Percentiles rank a stretch among this genome's conserved stretches.
Evolutionary conservation across 1,140 invertebrate species (phyloP).

Genomic region (Drosophila setifemur): DNA sequence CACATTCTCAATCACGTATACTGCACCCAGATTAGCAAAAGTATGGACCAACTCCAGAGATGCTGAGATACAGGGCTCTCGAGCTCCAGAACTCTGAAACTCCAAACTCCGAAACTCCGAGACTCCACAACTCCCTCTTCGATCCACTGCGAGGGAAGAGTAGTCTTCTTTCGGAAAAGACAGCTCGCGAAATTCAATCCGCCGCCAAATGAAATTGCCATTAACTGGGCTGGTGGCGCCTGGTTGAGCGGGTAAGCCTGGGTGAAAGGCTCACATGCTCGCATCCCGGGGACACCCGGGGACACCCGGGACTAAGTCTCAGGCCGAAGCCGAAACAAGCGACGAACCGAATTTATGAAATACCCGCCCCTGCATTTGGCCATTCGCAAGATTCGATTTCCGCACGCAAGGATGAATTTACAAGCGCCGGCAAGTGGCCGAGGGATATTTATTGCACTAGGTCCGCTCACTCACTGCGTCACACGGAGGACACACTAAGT

Average conservation of each 20-base stretch:
- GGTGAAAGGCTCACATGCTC: not conserved
- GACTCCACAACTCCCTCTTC: too few species aligned
- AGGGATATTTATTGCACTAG: slow-evolving; percentile 38
- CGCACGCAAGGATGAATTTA: slow-evolving; percentile 28
- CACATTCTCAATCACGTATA: slow-evolving; percentile 26
- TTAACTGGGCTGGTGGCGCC: slow-evolving; percentile 10
- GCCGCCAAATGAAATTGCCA: slow-evolving; percentile 32
- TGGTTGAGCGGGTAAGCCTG: not conserved
- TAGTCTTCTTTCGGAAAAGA: not conserved
- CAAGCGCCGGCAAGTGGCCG: slow-evolving; percentile 42
- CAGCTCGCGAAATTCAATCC: slow-evolving; percentile 34
- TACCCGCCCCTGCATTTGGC: not conserved
- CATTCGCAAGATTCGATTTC: not conserved
- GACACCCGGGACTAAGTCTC: slow-evolving; percentile 1
- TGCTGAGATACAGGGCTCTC: not conserved
- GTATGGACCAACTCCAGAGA: not conserved
- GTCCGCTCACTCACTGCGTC: slow-evolving; percentile 11
- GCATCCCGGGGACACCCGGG: not conserved
- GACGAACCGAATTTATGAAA: slow-evolving; percentile 34
- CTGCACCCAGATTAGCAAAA: slow-evolving; percentile 23
- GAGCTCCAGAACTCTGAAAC: too few species aligned
- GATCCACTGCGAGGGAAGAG: not conserved
- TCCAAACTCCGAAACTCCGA: too few species aligned
- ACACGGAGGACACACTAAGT: slow-evolving; percentile 7
- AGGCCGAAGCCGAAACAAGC: not conserved